Conservation (phyloP, 1,140 invertebrate species). For the Watersipora subatra region DNA sequence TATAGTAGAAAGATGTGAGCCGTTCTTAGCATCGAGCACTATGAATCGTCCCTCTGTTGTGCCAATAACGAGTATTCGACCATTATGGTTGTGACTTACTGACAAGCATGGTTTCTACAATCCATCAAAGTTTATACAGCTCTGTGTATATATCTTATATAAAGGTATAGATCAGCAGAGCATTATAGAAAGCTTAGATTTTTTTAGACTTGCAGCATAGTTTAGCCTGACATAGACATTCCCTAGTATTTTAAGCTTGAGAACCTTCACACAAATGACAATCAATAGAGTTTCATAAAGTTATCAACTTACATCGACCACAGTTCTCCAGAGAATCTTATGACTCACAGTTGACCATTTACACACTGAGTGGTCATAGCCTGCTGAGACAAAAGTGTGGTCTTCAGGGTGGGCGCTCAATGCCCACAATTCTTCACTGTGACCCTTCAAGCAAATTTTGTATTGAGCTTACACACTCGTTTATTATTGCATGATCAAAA, state of each 20-base stretch:
- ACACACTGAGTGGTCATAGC: slow-evolving; percentile 51
- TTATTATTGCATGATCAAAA: neutral
- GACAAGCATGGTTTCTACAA: slow-evolving; percentile 67
- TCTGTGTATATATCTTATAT: no score
- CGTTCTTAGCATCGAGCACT: slow-evolving; percentile 66
- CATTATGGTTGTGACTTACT: slow-evolving; percentile 42
- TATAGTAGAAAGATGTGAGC: slow-evolving; percentile 63
- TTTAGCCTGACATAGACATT: no score
- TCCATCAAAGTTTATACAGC: no score
- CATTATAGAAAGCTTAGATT: no score
- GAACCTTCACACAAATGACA: no score
- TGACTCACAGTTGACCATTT: slow-evolving; percentile 62
- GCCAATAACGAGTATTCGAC: slow-evolving; percentile 22
- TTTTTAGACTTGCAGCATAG: no score
- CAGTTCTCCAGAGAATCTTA: slow-evolving; percentile 71
- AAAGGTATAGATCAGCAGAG: no score
- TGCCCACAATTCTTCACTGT: slow-evolving; percentile 24
- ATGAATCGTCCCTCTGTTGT: slow-evolving; percentile 70
- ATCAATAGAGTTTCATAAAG: no score
- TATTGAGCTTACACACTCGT: neutral
- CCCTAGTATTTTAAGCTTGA: no score
- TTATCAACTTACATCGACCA: slow-evolving; percentile 51
- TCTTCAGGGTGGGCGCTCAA: slow-evolving; percentile 19
- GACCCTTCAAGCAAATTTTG: slow-evolving; percentile 14
- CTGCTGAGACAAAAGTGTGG: slow-evolving; percentile 21